Percentiles rank a stretch among this genome's conserved stretches.
phyloP scores from a whole-genome alignment of 2,113 vertebrate genomes.

The Petromus typicus region DNA sequence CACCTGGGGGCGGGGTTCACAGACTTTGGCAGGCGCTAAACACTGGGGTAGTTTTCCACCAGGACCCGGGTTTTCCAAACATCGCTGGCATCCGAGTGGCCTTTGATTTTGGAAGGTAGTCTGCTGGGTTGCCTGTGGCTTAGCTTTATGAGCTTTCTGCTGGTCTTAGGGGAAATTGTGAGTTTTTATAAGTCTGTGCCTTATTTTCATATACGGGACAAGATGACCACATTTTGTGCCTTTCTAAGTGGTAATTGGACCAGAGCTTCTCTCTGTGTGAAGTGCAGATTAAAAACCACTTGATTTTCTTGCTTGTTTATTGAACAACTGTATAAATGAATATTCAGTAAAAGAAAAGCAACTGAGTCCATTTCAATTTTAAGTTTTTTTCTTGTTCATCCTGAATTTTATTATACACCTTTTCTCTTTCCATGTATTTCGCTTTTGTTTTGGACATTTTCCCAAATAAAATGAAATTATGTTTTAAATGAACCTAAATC shows the following conservation, averaged over 20 bases:
- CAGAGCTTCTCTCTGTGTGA: background rate
- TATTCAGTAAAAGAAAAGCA: background rate
- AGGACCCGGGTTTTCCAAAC: background rate
- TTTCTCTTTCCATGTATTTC: background rate
- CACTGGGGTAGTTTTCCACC: background rate
- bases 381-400: background rate
- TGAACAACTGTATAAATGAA: background rate
- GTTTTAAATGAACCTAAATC: background rate
- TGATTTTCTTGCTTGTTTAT: background rate
- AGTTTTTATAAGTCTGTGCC: background rate
- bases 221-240: background rate
- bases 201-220: background rate
- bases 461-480: background rate
- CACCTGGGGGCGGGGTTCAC: no score
- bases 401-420: background rate
- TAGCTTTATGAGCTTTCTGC: background rate
- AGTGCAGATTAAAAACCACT: background rate
- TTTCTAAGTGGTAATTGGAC: background rate
- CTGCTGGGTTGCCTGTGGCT: background rate
- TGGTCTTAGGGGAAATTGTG: background rate
- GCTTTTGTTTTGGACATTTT: background rate
- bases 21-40: background rate
- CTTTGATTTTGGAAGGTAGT: background rate
- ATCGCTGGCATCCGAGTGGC: background rate
- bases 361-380: background rate